Percentiles rank a stretch among this genome's conserved stretches.
Conservation (phyloP, 92 coral and sea anemone species). For the Actinernus sp. region DNA sequence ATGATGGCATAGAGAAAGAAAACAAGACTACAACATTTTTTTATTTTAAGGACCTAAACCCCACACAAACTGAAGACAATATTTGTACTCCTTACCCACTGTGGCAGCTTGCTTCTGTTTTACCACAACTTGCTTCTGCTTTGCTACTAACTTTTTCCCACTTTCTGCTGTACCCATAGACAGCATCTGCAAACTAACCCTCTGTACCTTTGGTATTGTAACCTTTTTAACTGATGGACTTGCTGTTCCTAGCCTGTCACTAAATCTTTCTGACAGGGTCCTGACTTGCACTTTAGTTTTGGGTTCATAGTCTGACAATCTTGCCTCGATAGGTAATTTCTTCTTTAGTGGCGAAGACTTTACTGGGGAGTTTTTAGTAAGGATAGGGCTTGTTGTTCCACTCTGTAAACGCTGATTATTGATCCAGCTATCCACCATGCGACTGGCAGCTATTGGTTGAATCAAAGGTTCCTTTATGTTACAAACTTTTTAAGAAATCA, state of each 20-base stretch:
- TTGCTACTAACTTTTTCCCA: slow-evolving; percentile 47
- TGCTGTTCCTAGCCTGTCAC: slow-evolving; percentile 18
- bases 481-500: background rate
- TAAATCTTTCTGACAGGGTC: slow-evolving; percentile 63
- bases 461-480: background rate
- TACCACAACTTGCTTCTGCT: slow-evolving; percentile 34
- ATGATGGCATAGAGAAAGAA: too few species aligned
- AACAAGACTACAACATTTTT: too few species aligned
- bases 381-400: slow-evolving; percentile 47
- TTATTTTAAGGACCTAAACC: too few species aligned
- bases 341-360: slow-evolving; percentile 31
- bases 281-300: slow-evolving; percentile 16
- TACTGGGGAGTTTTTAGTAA: slow-evolving; percentile 24
- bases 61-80: background rate
- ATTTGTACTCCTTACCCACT: slow-evolving; percentile 18
- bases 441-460: slow-evolving; percentile 68
- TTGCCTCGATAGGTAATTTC: slow-evolving; percentile 48
- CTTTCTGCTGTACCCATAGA: slow-evolving; percentile 37
- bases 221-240: slow-evolving; percentile 16
- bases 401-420: slow-evolving; percentile 58
- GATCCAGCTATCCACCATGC: slow-evolving; percentile 90
- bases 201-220: slow-evolving; percentile 24
- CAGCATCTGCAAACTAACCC: slow-evolving; percentile 33
- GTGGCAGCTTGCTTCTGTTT: slow-evolving; percentile 59
- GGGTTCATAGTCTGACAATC: slow-evolving; percentile 14